Evolutionary conservation across 1,140 invertebrate genomes (phyloP), one percentile per base, ranked within the genome.

Genomic region (Psix sp.): DNA sequence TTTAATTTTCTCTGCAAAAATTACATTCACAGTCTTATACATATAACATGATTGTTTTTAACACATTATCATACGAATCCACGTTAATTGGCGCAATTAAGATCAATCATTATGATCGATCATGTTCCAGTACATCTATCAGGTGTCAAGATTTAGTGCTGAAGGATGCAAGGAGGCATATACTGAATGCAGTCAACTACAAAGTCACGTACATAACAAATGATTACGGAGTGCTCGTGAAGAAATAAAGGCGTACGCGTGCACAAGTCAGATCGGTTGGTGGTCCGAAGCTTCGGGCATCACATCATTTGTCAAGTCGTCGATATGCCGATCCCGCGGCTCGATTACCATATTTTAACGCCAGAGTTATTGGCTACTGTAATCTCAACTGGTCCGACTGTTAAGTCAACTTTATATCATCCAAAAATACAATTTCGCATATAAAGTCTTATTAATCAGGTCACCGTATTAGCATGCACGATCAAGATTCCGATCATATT

Each of bases 311-410:
- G 85, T 87, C 85, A 86, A 86, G 81, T 80, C 80, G 83, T 86
- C 85, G 84, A 87, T 86, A 84, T 80, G 83, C 82, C 80, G 82
- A 85, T 86, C 80, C 76, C 68, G 78, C 72, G 57, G 74, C 80
- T 76, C 80, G 83, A 86, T 86, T 84, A 85, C 76, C 84, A 87
- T 86, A 86, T 87, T 87, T 87, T 84, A 86, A 86, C 84, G 82
- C 85, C 83, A 82, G 46, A 81, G 75, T 82, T 83, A 83, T 85
- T 84, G 82, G 84, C 85, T 86, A 86, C 85, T 56, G 85, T 80
- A 86, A 84, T 85, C 77, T 80, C 48, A 18, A 60, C 33, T 6
- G 15, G 21, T 33, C 24, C 16, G 16, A 38, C 17, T 20, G 11
- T 26, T 36, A 26, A 21, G 0, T 59, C 6, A 11, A 26, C 11